Conservation (phyloP, 2,113 vertebrate genomes). For the Platichthys stellatus region DNA sequence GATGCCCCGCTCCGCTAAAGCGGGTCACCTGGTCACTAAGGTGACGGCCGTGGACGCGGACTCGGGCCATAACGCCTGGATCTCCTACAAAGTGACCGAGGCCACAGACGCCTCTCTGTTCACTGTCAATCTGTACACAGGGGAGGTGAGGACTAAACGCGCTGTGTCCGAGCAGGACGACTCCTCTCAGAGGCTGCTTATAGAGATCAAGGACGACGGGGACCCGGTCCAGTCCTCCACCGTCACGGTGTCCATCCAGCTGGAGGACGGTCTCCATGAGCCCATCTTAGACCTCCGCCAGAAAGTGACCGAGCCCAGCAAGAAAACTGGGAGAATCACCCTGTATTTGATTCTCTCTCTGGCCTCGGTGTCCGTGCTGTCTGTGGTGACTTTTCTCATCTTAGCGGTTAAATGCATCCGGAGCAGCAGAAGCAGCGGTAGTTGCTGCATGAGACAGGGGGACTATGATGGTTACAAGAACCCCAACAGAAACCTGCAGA, state of each 20-base stretch:
- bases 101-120: slow-evolving; percentile 86
- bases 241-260: slow-evolving; percentile 73
- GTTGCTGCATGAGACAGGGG: slow-evolving; percentile 75
- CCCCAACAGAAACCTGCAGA: slow-evolving; percentile 87
- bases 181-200: slow-evolving; percentile 82
- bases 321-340: slow-evolving; percentile 77
- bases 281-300: slow-evolving; percentile 63
- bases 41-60: slow-evolving; percentile 89
- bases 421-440: slow-evolving; percentile 59
- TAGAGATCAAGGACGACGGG: slow-evolving; percentile 87
- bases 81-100: slow-evolving; percentile 84
- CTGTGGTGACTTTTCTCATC: slow-evolving; percentile 63
- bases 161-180: slow-evolving; percentile 82
- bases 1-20: slow-evolving; percentile 83
- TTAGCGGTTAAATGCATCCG: slow-evolving; percentile 65
- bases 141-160: slow-evolving; percentile 88
- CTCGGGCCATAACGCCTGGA: slow-evolving; percentile 89
- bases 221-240: slow-evolving; percentile 86
- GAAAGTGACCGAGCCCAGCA: slow-evolving; percentile 49
- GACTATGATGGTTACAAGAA: slow-evolving; percentile 80
- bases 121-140: slow-evolving; percentile 83
- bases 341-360: slow-evolving; percentile 89
- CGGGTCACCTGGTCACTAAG: slow-evolving; percentile 88
- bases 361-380: slow-evolving; percentile 69
- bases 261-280: slow-evolving; percentile 70